phyloP scores from a whole-genome alignment of 1,140 invertebrate genomes.

The Atta cephalotes region DNA sequence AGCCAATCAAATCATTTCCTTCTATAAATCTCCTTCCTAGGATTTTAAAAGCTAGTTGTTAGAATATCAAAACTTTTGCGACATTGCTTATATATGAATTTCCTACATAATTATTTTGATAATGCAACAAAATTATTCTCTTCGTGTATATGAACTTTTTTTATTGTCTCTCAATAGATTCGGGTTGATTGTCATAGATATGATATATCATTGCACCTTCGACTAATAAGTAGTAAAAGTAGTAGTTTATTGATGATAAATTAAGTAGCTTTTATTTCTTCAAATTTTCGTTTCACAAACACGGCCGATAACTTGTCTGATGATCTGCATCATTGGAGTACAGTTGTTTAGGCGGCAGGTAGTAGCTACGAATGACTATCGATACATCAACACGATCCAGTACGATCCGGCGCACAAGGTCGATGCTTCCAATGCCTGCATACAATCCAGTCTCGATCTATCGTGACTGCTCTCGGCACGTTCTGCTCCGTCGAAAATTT shows the following conservation, averaged over 20 bases:
- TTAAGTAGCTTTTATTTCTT: not conserved
- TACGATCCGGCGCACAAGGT: slow-evolving; percentile 35
- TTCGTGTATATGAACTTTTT: not conserved
- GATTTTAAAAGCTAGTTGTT: too few species aligned
- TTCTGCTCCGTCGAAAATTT: slow-evolving; percentile 65
- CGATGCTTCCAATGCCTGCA: slow-evolving; percentile 30
- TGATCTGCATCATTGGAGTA: slow-evolving; percentile 12
- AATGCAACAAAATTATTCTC: too few species aligned
- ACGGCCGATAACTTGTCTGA: not conserved
- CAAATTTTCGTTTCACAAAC: slow-evolving; percentile 17
- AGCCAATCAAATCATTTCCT: too few species aligned
- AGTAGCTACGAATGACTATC: slow-evolving; percentile 42
- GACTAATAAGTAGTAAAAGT: not conserved
- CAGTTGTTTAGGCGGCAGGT: slow-evolving; percentile 29
- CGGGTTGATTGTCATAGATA: not conserved
- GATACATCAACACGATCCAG: slow-evolving; percentile 28
- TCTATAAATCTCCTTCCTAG: too few species aligned
- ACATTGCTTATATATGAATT: not conserved
- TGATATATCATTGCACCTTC: not conserved
- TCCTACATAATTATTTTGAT: too few species aligned
- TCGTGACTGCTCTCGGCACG: slow-evolving; percentile 57
- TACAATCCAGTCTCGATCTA: slow-evolving; percentile 49
- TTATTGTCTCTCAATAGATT: not conserved
- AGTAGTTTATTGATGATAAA: not conserved
- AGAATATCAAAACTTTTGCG: too few species aligned